These are phyloP conservation scores for Ginglymostoma cirratum DNA, from an alignment of 2,113 vertebrate species.

Conservation along the genomic window DNA sequence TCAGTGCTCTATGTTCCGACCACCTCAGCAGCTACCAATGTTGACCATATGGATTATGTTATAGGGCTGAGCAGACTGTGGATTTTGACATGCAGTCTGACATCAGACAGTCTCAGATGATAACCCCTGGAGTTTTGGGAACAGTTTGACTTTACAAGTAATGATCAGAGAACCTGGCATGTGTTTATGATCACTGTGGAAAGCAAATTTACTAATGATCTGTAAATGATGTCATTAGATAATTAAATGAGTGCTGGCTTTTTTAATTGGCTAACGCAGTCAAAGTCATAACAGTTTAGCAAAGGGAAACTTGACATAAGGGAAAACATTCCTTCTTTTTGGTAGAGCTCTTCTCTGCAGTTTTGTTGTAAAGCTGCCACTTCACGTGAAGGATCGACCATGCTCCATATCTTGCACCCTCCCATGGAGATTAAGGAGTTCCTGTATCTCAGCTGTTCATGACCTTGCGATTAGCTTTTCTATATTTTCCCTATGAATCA, in stretches of 20 bases:
- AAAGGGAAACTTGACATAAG: slow-evolving; percentile 11
- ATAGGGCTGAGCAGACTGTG: background rate
- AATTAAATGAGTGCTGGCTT: background rate
- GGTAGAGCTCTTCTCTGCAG: background rate
- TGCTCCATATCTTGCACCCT: background rate
- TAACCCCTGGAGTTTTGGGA: slow-evolving; percentile 22
- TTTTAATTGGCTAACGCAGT: background rate
- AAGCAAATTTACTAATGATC: slow-evolving; percentile 30
- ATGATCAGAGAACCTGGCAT: slow-evolving; percentile 10
- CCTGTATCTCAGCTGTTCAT: background rate
- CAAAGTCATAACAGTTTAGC: background rate
- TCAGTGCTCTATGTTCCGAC: slow-evolving; percentile 29
- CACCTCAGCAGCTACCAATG: slow-evolving; percentile 15
- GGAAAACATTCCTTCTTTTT: background rate
- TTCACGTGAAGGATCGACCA: background rate
- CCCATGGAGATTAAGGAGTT: background rate
- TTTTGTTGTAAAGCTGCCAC: background rate
- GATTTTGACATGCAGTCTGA: slow-evolving; percentile 23
- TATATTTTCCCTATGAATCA: background rate
- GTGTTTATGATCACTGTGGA: background rate
- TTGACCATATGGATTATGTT: slow-evolving; percentile 29
- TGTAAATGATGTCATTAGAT: slow-evolving; percentile 18
- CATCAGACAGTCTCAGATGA: slow-evolving; percentile 31
- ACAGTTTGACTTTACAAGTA: slow-evolving; percentile 25
- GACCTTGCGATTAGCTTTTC: background rate